Evolutionary conservation across 2,113 vertebrate species (phyloP), one percentile per base, ranked within the genome.

Genomic region (Vimba vimba): DNA sequence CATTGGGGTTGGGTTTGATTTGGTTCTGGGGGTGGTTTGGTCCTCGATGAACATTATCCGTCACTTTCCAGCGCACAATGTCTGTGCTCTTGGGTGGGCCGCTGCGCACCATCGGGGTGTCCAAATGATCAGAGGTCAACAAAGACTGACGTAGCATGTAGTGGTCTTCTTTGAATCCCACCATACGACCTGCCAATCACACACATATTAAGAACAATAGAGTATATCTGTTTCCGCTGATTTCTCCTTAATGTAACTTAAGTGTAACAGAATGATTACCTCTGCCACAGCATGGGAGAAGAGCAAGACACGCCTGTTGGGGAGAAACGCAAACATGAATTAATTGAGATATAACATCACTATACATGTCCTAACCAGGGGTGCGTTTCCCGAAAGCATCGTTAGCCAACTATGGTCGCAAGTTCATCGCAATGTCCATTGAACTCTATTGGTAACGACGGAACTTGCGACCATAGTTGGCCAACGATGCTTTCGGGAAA

Each of bases 151-250:
- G 96, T 1, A 98, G 91, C 95, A 99, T 93, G 91, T 99, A 98
- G 83, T 98, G 96, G 6, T 99, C 97, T 88, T 99, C 97, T 92
- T 97, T 99, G 89, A 99, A 99, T 88, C 98, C 97, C 50, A 99
- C 96, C 33, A 93, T 96, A 85, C 97, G 97, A 62, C 98, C 98
- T 99, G 92, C 30, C 45, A 36, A 43, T 50, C 43, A 50, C 0
- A 80, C 1, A 57, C 39, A 85, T 23, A 89, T 77, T 69, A 43
- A 59, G 55, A 77, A 59, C 82, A 21, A 75, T 47, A 47, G 6
- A 57, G 23, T 55, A 68, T n/a, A 17, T 43, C 30, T 59, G 55
- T 59, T 79, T n/a, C 77, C 1, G 6, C 15, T 13, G 12, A 39
- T 39, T 2, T 59, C 23, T 25, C 5, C 7, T 47, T 8, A 25